Evolutionary conservation across 1,140 invertebrate species (phyloP), one percentile per base, ranked within the genome.

Genomic region (Schlechtendalia chinensis): DNA sequence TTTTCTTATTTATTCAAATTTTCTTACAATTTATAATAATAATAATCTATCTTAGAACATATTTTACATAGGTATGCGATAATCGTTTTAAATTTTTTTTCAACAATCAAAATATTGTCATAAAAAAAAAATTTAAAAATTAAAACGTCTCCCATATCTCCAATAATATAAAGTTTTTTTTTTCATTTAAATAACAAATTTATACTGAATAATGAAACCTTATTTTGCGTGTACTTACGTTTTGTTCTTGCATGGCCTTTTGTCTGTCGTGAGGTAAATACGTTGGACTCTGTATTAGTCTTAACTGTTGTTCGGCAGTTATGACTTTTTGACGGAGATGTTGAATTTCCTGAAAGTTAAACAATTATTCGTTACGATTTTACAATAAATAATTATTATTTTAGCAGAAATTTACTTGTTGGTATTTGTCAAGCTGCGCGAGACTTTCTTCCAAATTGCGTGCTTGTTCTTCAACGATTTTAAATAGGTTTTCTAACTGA

Each of bases 341-440:
- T 84, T 94, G 94, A 84, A 96, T 91, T 87, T 97, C 94, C 87
- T 94, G 87, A 29, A 86, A 87, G 77, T 81, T 83, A 81, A 84
- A 84, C 82, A 83, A 17, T 81, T 80, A 59, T 61, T n/a, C 6
- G 24, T 61, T 1, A 12, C 5, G 27, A 3, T 45, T 80, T 32
- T 45, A 59, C n/a, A 22, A 45, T 19, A 17, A 75, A 50, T 3
- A 5, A 77, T 27, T n/a, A n/a, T 59, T 24, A 24, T 27, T 27
- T 1, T 27, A 17, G 19, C 24, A 54, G 63, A 67, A 12, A 0
- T 69, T 81, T 84, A 91, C 90, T 88, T 91, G 90, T 86, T 95
- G 94, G 86, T 96, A 94, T 59, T 92, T 90, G 84, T 96, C 95
- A 81, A 96, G 90, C 86, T 96, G 94, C 72, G 89, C 86, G 24